Evolutionary conservation across 2,888 invertebrate species (phyloP).

Genomic region (Stenchaetothrips biformis): DNA sequence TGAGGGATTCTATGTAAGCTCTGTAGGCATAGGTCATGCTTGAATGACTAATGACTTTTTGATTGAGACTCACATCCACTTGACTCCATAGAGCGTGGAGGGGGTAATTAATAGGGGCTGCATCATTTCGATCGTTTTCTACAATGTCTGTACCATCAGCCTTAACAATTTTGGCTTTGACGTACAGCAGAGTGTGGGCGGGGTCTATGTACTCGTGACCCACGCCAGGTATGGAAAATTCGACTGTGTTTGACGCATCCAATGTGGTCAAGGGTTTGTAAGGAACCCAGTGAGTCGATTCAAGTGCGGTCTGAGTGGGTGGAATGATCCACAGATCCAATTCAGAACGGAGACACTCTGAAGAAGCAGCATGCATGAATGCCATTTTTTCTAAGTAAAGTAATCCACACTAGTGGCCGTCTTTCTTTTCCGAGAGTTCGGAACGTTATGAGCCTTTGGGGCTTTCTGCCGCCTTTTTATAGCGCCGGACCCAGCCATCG

Average conservation of each 20-base stretch:
- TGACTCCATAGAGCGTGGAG: conserved; percentile 38
- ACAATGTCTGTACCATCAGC: not conserved
- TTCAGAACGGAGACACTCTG: conserved; percentile 37
- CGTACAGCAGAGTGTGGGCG: too few species aligned
- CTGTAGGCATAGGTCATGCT: conserved; percentile 39
- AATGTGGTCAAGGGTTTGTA: conserved; percentile 39
- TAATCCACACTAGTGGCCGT: not conserved
- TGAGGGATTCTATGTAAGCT: conserved; percentile 38
- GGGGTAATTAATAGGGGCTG: conserved; percentile 38
- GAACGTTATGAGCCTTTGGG: not conserved
- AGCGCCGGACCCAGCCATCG: not conserved
- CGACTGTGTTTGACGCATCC: conserved; percentile 38
- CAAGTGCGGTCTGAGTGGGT: conserved; percentile 38
- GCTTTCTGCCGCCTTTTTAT: not conserved
- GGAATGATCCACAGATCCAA: conserved; percentile 39
- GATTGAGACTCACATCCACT: conserved; percentile 39
- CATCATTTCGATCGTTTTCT: not conserved
- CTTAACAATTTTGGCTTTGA: not conserved
- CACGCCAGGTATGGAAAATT: conserved; percentile 38
- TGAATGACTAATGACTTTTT: conserved; percentile 38
- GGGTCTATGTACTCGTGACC: conserved; percentile 35
- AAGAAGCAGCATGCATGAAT: conserved; percentile 36
- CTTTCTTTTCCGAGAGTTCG: not conserved
- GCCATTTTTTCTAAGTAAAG: conserved; percentile 33
- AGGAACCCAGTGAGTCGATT: conserved; percentile 37